A percentile compares a stretch with the other conserved stretches of the same genome.
phyloP scores from a whole-genome alignment of 2,888 invertebrate genomes.

The Crocallis elinguaria region DNA sequence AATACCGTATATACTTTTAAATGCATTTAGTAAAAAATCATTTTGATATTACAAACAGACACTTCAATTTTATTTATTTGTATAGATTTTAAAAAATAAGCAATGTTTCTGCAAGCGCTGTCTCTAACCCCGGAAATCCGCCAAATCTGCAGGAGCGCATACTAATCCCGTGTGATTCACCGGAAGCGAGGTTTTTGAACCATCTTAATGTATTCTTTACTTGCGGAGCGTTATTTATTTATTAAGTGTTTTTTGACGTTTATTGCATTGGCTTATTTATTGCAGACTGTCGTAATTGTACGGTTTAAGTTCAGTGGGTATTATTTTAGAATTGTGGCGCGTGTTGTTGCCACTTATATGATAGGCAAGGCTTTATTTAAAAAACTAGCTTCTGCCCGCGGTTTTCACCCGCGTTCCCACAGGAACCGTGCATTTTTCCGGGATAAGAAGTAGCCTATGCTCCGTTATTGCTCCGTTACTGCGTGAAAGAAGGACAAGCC shows the following conservation, averaged over 20 bases:
- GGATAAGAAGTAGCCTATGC: too few species aligned
- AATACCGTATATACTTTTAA: too few species aligned
- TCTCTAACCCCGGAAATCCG: background rate
- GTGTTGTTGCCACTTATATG: background rate
- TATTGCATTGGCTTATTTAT: slow-evolving; percentile 17
- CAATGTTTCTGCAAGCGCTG: background rate
- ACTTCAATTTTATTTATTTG: too few species aligned
- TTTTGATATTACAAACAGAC: too few species aligned
- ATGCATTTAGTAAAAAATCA: too few species aligned
- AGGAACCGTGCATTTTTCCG: too few species aligned
- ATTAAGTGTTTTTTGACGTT: slow-evolving; percentile 10
- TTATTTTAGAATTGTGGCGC: background rate
- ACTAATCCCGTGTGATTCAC: slow-evolving; percentile 35
- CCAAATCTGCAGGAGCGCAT: slow-evolving; percentile 21
- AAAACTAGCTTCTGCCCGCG: too few species aligned
- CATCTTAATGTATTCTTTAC: slow-evolving; percentile 13
- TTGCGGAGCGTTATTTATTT: slow-evolving; percentile 9
- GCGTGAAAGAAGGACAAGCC: too few species aligned
- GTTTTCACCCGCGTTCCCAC: too few species aligned
- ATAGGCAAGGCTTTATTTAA: too few species aligned
- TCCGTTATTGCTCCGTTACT: too few species aligned
- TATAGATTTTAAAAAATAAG: background rate
- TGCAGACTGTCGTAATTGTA: slow-evolving; percentile 6
- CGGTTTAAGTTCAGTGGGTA: slow-evolving; percentile 7
- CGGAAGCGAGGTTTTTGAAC: slow-evolving; percentile 32